Evolutionary conservation across 64 coral and sea anemone genomes (phyloP).

Genomic region (Porites australiensis): DNA sequence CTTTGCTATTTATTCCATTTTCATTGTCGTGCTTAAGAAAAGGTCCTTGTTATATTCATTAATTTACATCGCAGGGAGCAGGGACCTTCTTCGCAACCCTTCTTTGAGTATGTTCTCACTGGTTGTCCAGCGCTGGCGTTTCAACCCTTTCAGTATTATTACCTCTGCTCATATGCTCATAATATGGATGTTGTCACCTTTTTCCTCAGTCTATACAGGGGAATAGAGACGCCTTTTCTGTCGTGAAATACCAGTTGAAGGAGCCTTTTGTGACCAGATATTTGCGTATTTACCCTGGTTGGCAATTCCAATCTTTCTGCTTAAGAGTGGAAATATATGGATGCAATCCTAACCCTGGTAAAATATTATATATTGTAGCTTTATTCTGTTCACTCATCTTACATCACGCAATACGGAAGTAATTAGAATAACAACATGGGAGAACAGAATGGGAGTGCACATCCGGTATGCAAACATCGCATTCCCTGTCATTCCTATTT

Average conservation of each 20-base stretch:
- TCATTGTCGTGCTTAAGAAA: too few species aligned
- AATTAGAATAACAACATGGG: too few species aligned
- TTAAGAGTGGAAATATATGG: constrained; percentile 58
- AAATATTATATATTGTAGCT: neutral
- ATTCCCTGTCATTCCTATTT: too few species aligned
- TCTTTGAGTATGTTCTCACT: too few species aligned
- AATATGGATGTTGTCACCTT: neutral
- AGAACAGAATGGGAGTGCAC: too few species aligned
- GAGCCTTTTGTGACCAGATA: constrained; percentile 28
- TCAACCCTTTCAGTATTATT: neutral
- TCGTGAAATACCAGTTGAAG: constrained; percentile 22
- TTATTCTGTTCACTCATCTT: neutral
- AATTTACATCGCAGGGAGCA: too few species aligned
- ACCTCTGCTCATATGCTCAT: neutral
- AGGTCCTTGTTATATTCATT: too few species aligned
- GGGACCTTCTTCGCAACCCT: too few species aligned
- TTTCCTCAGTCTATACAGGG: neutral
- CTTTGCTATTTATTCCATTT: too few species aligned
- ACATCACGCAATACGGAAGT: too few species aligned
- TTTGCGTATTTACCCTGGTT: constrained; percentile 26
- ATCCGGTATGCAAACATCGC: too few species aligned
- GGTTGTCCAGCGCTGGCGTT: neutral
- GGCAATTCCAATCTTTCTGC: neutral
- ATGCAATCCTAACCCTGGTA: constrained; percentile 50
- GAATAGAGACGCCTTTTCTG: neutral